Evolutionary conservation across 2,797 vertebrate genomes (phyloP).

Genomic region (Microctenopoma lineatum): DNA sequence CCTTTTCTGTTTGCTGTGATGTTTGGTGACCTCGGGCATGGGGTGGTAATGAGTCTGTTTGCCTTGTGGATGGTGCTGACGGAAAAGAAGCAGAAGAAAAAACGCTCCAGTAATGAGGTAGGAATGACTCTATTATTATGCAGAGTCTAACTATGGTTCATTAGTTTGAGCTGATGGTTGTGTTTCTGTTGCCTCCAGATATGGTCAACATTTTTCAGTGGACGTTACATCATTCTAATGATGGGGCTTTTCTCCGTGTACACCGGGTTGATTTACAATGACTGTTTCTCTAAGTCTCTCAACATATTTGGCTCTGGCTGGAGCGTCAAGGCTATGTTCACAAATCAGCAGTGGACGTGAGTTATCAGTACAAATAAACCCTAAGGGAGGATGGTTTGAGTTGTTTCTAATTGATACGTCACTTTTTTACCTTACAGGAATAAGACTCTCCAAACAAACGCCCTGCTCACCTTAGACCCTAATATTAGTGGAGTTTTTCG

Average conservation of each 20-base stretch:
- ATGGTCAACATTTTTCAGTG: slow-evolving; percentile 88
- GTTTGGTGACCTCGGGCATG: slow-evolving; percentile 97
- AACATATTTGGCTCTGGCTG: slow-evolving; percentile 95
- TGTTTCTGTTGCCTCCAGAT: slow-evolving; percentile 70
- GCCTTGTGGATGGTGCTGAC: slow-evolving; percentile 91
- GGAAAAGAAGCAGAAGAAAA: slow-evolving; percentile 88
- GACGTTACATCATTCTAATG: slow-evolving; percentile 93
- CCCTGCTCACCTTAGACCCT: slow-evolving; percentile 88
- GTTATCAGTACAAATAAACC: slow-evolving; percentile 61
- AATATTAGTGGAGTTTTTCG: slow-evolving; percentile 90
- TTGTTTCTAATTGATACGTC: not conserved
- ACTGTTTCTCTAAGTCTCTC: slow-evolving; percentile 96
- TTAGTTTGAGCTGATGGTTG: slow-evolving; percentile 6
- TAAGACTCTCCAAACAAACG: slow-evolving; percentile 82
- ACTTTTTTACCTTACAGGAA: slow-evolving; percentile 69
- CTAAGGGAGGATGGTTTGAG: not conserved
- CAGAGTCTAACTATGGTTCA: not conserved
- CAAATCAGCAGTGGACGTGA: slow-evolving; percentile 88
- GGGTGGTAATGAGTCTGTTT: slow-evolving; percentile 90
- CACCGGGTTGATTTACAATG: slow-evolving; percentile 97
- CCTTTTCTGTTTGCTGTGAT: slow-evolving; percentile 97
- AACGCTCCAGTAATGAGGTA: slow-evolving; percentile 89
- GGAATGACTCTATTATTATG: slow-evolving; percentile 22
- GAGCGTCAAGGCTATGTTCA: slow-evolving; percentile 93
- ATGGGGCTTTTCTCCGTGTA: slow-evolving; percentile 97